A percentile compares a stretch with the other conserved stretches of the same genome.
These are phyloP conservation scores for Meteorus colon DNA, from an alignment of 2,888 invertebrate species.

Conservation along the genomic window DNA sequence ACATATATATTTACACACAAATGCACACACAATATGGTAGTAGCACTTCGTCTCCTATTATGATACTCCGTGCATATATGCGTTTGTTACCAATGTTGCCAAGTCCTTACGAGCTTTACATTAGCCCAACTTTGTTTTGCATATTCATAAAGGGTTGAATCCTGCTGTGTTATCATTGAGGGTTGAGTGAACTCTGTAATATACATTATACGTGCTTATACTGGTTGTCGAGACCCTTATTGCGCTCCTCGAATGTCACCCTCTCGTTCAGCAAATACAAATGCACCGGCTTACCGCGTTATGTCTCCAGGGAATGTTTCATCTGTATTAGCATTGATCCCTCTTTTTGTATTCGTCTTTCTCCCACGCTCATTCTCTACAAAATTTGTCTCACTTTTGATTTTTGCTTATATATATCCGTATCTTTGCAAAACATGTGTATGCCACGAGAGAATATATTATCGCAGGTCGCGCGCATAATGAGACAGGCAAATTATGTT, in stretches of 20 bases:
- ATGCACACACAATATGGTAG: too few relatives aligned
- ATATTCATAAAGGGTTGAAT: slow-evolving; percentile 11
- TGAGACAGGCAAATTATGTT: slow-evolving; percentile 67
- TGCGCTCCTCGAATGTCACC: not conserved
- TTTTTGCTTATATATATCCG: not conserved
- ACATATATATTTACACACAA: too few relatives aligned
- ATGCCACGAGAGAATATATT: slow-evolving; percentile 53
- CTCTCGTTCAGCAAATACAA: not conserved
- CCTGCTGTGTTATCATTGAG: not conserved
- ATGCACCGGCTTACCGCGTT: slow-evolving; percentile 21
- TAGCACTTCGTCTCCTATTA: not conserved
- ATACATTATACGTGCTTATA: not conserved
- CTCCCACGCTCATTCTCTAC: not conserved
- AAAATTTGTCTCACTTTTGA: not conserved
- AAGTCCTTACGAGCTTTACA: not conserved
- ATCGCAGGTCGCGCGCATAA: slow-evolving; percentile 66
- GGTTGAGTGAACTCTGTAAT: slow-evolving; percentile 5
- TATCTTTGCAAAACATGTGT: slow-evolving; percentile 8
- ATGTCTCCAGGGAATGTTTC: slow-evolving; percentile 25
- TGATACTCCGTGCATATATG: not conserved
- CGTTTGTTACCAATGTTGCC: not conserved
- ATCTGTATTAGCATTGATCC: slow-evolving; percentile 20
- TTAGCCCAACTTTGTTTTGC: not conserved
- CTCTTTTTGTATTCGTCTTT: not conserved
- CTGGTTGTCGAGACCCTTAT: not conserved